Percentiles rank a stretch among this genome's conserved stretches.
phyloP scores from a whole-genome alignment of 2,888 invertebrate genomes.

The Eurois occulta region DNA sequence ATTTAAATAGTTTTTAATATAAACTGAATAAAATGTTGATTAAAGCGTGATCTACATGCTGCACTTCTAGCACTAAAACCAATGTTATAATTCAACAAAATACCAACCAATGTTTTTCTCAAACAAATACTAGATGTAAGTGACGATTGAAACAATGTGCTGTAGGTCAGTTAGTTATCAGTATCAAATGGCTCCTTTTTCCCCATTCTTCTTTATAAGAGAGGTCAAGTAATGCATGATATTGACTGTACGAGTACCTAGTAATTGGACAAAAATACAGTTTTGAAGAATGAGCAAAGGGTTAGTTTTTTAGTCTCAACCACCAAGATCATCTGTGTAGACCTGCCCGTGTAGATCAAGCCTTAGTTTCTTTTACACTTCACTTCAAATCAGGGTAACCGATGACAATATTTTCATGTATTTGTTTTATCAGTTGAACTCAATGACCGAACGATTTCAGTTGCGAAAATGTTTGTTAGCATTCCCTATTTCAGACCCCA shows the following conservation, averaged over 20 bases:
- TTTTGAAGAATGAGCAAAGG: neutral
- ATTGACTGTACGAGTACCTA: neutral
- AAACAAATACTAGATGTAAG: neutral
- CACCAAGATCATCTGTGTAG: neutral
- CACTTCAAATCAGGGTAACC: neutral
- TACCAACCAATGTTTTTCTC: neutral
- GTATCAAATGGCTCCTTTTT: neutral
- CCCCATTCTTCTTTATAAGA: neutral
- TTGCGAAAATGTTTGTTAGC: neutral
- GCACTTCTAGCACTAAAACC: neutral
- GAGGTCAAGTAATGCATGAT: neutral
- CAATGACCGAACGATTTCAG: neutral
- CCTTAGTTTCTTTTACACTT: neutral
- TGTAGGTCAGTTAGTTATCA: neutral
- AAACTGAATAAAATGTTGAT: neutral
- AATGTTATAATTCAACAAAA: neutral
- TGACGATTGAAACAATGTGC: neutral
- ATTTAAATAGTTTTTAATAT: neutral
- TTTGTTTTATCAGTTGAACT: constrained; percentile 8
- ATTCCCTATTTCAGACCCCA: neutral
- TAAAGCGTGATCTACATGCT: neutral
- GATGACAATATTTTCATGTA: neutral
- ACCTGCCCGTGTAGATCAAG: constrained; percentile 1
- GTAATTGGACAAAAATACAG: neutral
- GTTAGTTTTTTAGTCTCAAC: neutral